Percentiles rank a stretch among this genome's conserved stretches.
Evolutionary conservation across 2,797 vertebrate species (phyloP).

Genomic region (Okamejei kenojei): DNA sequence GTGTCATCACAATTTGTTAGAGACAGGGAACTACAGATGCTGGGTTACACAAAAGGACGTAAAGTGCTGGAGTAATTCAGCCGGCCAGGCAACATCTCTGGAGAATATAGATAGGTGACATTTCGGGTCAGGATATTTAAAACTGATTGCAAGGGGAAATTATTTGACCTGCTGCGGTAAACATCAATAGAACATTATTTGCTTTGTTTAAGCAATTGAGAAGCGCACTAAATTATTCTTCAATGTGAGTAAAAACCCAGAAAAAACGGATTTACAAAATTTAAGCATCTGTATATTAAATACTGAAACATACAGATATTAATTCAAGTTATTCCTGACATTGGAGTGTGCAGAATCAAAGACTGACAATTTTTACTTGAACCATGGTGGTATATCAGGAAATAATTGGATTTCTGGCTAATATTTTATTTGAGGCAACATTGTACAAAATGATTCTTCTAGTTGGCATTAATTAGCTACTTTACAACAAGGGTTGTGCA

Average conservation of each 20-base stretch:
- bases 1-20: neutral
- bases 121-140: too few species aligned
- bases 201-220: neutral
- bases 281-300: neutral
- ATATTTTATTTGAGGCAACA: neutral
- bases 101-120: too few species aligned
- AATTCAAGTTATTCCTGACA: neutral
- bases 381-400: neutral
- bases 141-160: too few species aligned
- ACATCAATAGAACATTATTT: too few species aligned
- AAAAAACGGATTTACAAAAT: constrained; percentile 19
- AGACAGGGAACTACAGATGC: too few species aligned
- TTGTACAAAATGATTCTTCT: neutral
- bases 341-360: neutral
- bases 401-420: neutral
- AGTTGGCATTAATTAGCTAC: neutral
- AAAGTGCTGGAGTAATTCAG: too few species aligned
- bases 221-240: neutral
- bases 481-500: neutral
- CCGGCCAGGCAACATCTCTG: too few species aligned
- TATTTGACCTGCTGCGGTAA: too few species aligned
- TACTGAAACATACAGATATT: neutral
- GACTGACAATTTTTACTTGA: neutral
- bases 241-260: constrained; percentile 43
- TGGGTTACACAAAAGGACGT: too few species aligned